Base-by-base conservation (phyloP, 2,113 vertebrate species). In the Thalassarche chlororhynchos region DNA sequence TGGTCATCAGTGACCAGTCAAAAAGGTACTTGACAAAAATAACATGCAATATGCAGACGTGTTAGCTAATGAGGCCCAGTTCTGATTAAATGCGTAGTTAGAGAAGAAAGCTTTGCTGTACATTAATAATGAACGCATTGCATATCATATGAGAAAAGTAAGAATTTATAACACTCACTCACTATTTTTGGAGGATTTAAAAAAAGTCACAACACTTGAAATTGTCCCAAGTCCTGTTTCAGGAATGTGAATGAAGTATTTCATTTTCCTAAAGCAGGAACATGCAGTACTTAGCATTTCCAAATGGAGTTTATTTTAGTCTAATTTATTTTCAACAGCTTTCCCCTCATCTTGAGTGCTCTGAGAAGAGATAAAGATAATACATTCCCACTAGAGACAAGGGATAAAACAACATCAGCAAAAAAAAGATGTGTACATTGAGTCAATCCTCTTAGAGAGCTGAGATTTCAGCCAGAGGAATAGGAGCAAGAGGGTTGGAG, bases 271-370 rank as follows among this genome's bases (percentile, higher is more conserved):
- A 96, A 97, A 96, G 96, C 94, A 97, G 90, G 96, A 97, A 97
- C 97, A 96, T 94, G 96, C 92, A 88, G 94, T 97, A 92, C 96
- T 97, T 96, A 96, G 96, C 89, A 96, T 97, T 97, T 97, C 93
- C 97, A 98, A 95, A 83, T 1, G 57, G 95, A 88, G 95, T 90
- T 97, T 97, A 95, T 98, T 98, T 98, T 97, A 76, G 96, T 91
- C 96, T 93, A 96, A 95, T 97, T 95, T 97, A 97, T 96, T 97
- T 98, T 96, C 94, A 96, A 97, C 92, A 96, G 96, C 94, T 96
- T 94, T 97, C 90, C 89, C 96, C 83, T 97, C 89, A 87, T 93
- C 84, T 93, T 93, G 93, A 97, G 96, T 77, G 62, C 89, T 97
- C 68, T 74, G 94, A 86, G 85, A 97, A 96, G 87, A 95, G 92